Evolutionary conservation across 2,888 invertebrate genomes (phyloP).

Genomic region (Melieria picta): DNA sequence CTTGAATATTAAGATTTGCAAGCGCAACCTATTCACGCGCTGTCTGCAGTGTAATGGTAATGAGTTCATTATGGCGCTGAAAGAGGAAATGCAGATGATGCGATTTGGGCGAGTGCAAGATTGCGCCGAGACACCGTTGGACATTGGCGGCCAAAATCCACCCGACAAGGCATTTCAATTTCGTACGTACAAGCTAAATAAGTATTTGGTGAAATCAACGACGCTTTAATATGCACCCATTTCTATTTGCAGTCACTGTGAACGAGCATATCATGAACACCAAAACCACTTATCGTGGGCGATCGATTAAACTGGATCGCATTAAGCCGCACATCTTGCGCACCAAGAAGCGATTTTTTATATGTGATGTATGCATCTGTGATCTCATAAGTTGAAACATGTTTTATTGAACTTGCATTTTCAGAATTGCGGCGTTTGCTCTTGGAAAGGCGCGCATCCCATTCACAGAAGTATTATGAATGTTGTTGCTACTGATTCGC

Average conservation of each 20-base stretch:
- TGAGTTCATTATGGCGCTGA: constrained; percentile 43
- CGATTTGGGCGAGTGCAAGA: constrained; percentile 34
- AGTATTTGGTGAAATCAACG: not conserved
- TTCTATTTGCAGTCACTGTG: constrained; percentile 31
- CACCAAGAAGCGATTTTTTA: constrained; percentile 44
- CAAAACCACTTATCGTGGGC: constrained; percentile 43
- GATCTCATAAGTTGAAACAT: not conserved
- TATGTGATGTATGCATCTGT: constrained; percentile 47
- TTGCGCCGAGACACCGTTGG: constrained; percentile 16
- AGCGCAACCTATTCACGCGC: constrained; percentile 41
- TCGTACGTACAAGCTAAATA: constrained; percentile 24
- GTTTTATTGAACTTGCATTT: constrained; percentile 10
- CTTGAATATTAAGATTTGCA: constrained; percentile 42
- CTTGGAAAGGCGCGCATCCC: constrained; percentile 44
- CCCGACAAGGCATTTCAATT: constrained; percentile 32
- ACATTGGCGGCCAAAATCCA: constrained; percentile 15
- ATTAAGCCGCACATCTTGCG: constrained; percentile 42
- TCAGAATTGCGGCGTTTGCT: constrained; percentile 47
- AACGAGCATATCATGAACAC: constrained; percentile 39
- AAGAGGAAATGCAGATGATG: constrained; percentile 42
- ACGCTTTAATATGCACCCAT: too few relatives aligned
- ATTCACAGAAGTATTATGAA: constrained; percentile 35
- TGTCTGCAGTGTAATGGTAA: constrained; percentile 47
- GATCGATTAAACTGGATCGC: constrained; percentile 42
- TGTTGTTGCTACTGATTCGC: constrained; percentile 16